Evolutionary conservation across 2,888 invertebrate genomes (phyloP).

Genomic region (Xestia c-nigrum): DNA sequence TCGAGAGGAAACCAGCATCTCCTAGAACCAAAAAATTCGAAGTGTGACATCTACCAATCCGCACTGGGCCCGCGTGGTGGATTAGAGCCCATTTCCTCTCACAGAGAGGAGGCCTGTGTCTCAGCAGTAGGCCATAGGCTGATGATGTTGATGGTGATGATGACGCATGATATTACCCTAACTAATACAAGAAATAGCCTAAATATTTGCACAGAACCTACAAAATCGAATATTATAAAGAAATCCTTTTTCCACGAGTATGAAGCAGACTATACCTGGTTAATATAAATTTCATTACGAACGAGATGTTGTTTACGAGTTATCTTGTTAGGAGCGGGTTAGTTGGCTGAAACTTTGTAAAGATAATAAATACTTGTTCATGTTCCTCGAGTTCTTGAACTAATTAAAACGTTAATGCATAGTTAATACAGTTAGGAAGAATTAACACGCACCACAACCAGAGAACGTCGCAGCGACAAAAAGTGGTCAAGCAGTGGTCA

Average conservation of each 20-base stretch:
- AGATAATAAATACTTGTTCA: neutral
- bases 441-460: neutral
- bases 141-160: too few relatives aligned
- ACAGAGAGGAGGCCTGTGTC: too few relatives aligned
- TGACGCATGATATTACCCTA: neutral
- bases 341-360: neutral
- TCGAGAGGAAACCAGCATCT: too few relatives aligned
- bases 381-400: neutral
- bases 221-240: neutral
- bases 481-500: neutral
- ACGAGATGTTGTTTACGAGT: constrained; percentile 3
- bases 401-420: neutral
- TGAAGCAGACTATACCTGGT: neutral
- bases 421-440: neutral
- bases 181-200: neutral
- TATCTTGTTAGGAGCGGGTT: neutral
- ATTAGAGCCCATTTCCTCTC: too few relatives aligned
- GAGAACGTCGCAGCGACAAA: neutral
- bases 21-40: too few relatives aligned
- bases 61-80: too few relatives aligned
- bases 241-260: neutral
- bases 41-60: too few relatives aligned
- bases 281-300: neutral
- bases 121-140: too few relatives aligned
- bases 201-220: neutral